Percentiles rank a stretch among this genome's conserved stretches.
Conservation (phyloP, 2,888 invertebrate species). For the Andricus quercusramuli region DNA sequence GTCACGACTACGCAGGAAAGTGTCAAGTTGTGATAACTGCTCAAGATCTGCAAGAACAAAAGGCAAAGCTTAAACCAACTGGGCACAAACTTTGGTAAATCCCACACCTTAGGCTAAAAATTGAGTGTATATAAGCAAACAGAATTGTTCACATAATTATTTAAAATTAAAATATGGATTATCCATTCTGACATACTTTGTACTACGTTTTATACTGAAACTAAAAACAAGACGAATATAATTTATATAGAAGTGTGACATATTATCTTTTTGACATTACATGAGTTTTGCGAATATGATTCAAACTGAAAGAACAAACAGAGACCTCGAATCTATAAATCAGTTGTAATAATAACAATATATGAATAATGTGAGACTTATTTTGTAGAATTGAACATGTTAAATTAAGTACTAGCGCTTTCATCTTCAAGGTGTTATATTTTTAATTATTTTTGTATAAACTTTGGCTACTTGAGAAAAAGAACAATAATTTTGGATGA, state of each 20-base stretch:
- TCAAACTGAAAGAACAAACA: not conserved
- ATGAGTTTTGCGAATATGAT: not conserved
- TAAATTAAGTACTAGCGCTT: no score
- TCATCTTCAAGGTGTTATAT: no score
- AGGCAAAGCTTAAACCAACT: slow-evolving; percentile 64
- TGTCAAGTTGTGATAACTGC: slow-evolving; percentile 73
- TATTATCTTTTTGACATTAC: not conserved
- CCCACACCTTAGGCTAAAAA: no score
- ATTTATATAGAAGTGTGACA: not conserved
- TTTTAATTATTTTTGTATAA: no score
- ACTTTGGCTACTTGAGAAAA: no score
- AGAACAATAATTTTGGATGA: no score
- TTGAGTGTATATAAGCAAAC: no score
- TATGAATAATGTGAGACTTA: not conserved
- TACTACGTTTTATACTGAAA: no score
- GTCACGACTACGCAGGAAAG: slow-evolving; percentile 67
- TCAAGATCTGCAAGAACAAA: slow-evolving; percentile 65
- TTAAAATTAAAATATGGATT: no score
- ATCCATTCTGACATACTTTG: no score
- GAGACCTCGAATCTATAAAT: not conserved
- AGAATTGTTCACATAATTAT: no score
- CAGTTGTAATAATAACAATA: not conserved
- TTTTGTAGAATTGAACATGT: not conserved
- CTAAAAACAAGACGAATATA: not conserved
- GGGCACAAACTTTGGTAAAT: not conserved